These are phyloP conservation scores for human (Homo sapiens) DNA, from an alignment of 2,113 vertebrate species.

Conservation along the genomic window DNA sequence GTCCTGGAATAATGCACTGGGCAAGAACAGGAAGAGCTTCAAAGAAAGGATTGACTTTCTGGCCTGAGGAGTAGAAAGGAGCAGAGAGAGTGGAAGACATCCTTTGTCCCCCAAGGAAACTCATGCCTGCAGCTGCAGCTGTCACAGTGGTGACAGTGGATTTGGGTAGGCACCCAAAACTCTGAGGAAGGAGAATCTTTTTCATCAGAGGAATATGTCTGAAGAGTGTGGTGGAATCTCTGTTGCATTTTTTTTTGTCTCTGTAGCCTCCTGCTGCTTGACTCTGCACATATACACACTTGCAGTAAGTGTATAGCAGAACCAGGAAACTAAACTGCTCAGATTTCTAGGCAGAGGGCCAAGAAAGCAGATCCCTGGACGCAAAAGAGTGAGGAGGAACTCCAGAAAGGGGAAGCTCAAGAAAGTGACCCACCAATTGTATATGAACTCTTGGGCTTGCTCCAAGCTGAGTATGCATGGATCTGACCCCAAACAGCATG, in stretches of 20 bases:
- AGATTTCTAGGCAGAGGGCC: not conserved
- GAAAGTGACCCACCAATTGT: not conserved
- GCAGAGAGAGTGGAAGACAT: not conserved
- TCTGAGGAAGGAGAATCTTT: not conserved
- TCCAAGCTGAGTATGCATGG: not conserved
- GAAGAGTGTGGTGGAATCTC: not conserved
- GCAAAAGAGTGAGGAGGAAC: no score
- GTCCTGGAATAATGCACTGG: not conserved
- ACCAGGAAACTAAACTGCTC: not conserved
- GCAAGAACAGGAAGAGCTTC: no score
- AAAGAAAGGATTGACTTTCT: not conserved
- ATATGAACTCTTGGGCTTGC: not conserved
- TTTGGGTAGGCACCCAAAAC: not conserved
- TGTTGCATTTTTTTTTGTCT: no score
- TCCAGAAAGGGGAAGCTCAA: not conserved
- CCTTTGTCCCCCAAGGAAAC: accelerated
- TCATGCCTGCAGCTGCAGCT: no score
- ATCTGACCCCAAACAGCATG: not conserved
- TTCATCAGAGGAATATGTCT: not conserved
- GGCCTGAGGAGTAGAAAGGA: not conserved
- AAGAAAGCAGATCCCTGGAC: not conserved
- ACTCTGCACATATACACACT: not conserved
- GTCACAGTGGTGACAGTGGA: no score
- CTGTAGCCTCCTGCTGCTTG: not conserved
- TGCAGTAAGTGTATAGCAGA: not conserved